These are phyloP conservation scores for Drosophila rufa DNA, from an alignment of 1,140 invertebrate species.

Conservation along the genomic window DNA sequence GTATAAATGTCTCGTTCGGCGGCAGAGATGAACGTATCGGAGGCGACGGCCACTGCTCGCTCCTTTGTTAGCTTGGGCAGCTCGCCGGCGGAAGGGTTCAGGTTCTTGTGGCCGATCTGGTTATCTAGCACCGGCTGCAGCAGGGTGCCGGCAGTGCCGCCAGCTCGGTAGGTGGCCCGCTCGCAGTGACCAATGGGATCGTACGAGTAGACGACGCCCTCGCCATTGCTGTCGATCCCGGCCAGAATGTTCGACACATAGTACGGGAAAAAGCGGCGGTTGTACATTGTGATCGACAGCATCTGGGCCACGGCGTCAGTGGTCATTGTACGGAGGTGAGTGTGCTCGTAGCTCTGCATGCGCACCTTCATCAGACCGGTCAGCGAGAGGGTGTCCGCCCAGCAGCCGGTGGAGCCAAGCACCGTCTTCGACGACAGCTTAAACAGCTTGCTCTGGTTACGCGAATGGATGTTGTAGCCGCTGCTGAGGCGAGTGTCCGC, in stretches of 20 bases:
- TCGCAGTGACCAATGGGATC: constrained; percentile 98
- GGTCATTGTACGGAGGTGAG: constrained; percentile 97
- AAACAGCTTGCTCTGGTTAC: constrained; percentile 95
- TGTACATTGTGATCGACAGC: constrained; percentile 98
- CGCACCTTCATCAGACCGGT: constrained; percentile 94
- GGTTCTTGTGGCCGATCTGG: constrained; percentile 95
- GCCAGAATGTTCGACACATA: constrained; percentile 98
- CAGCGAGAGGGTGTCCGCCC: constrained; percentile 98
- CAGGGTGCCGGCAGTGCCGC: constrained; percentile 93
- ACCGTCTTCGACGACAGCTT: constrained; percentile 92
- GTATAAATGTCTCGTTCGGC: constrained; percentile 99
- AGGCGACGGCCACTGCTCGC: constrained; percentile 93
- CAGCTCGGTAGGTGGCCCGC: constrained; percentile 91
- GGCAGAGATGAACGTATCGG: constrained; percentile 98
- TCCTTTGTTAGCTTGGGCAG: constrained; percentile 89
- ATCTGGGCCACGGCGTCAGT: constrained; percentile 97
- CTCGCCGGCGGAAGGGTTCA: constrained; percentile 90
- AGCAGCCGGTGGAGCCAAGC: constrained; percentile 96
- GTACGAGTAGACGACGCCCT: constrained; percentile 97
- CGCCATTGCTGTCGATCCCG: constrained; percentile 94
- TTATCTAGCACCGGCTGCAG: constrained; percentile 95
- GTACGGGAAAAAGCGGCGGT: constrained; percentile 99
- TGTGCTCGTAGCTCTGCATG: constrained; percentile 97
- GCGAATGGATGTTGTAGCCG: constrained; percentile 95
- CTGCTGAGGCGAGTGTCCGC: constrained; percentile 97